Evolutionary conservation across 2,888 invertebrate genomes (phyloP).

Genomic region (Amblyjoppa proteus): DNA sequence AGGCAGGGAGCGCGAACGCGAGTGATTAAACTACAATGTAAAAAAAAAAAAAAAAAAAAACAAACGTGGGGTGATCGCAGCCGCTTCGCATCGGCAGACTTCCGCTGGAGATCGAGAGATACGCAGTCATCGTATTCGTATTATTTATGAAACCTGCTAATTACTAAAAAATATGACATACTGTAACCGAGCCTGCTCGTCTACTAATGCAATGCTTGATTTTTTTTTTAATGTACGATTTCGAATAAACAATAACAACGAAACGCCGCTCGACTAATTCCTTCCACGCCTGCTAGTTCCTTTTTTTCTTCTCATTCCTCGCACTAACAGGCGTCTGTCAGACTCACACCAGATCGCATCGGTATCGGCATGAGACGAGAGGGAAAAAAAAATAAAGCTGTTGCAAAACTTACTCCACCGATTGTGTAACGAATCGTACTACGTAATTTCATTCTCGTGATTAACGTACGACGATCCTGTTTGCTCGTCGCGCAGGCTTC

Average conservation of each 20-base stretch:
- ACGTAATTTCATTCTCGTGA: constrained; percentile 28
- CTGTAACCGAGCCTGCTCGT: constrained; percentile 25
- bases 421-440: background rate
- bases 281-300: constrained; percentile 16
- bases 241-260: constrained; percentile 45
- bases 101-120: constrained; percentile 9
- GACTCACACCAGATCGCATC: constrained; percentile 5
- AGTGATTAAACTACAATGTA: constrained; percentile 55
- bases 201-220: constrained; percentile 34
- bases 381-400: background rate
- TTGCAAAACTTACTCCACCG: background rate
- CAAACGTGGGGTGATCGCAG: constrained; percentile 10
- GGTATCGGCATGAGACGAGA: constrained; percentile 24
- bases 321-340: constrained; percentile 24
- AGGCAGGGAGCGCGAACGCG: constrained; percentile 46
- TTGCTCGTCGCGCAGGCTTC: constrained; percentile 63
- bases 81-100: constrained; percentile 1
- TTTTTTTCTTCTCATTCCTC: constrained; percentile 1
- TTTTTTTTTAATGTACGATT: constrained; percentile 6
- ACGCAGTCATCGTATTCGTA: constrained; percentile 33
- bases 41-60: background rate
- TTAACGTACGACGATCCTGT: constrained; percentile 2
- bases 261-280: constrained; percentile 43
- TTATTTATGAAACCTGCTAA: constrained; percentile 11
- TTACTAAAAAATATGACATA: background rate